Evolutionary conservation across 1,140 invertebrate genomes (phyloP).

Genomic region (Holcopasites calliopsidis): DNA sequence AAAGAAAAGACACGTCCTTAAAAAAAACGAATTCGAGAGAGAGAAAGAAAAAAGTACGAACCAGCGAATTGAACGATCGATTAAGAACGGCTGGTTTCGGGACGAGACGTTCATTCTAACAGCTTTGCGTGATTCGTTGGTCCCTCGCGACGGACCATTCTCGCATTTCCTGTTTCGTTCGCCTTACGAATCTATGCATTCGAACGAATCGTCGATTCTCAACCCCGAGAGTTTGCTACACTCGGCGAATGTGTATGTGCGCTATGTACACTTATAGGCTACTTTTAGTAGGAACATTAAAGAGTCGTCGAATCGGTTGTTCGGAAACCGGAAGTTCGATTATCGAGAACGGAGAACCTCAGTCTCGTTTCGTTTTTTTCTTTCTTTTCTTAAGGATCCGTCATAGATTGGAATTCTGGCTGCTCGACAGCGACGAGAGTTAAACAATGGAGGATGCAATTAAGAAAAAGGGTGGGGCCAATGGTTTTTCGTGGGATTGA

Average conservation of each 20-base stretch:
- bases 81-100: too few relatives aligned
- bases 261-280: slow-evolving; percentile 64
- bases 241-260: slow-evolving; percentile 43
- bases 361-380: slow-evolving; percentile 18
- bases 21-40: neutral
- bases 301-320: slow-evolving; percentile 60
- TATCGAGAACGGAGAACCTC: slow-evolving; percentile 6
- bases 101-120: too few relatives aligned
- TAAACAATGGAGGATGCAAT: neutral
- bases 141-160: too few relatives aligned
- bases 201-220: slow-evolving; percentile 25
- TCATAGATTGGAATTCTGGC: neutral
- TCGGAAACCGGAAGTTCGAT: slow-evolving; percentile 20
- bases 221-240: slow-evolving; percentile 13
- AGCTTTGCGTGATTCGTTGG: too few relatives aligned
- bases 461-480: too few relatives aligned
- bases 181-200: slow-evolving; percentile 23
- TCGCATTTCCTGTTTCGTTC: neutral
- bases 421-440: neutral
- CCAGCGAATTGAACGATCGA: too few relatives aligned
- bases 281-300: slow-evolving; percentile 71
- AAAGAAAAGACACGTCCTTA: neutral
- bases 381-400: neutral
- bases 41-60: too few relatives aligned
- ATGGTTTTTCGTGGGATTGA: too few relatives aligned